Evolutionary conservation across 2,113 vertebrate species (phyloP).

Genomic region (Tautogolabrus adspersus): DNA sequence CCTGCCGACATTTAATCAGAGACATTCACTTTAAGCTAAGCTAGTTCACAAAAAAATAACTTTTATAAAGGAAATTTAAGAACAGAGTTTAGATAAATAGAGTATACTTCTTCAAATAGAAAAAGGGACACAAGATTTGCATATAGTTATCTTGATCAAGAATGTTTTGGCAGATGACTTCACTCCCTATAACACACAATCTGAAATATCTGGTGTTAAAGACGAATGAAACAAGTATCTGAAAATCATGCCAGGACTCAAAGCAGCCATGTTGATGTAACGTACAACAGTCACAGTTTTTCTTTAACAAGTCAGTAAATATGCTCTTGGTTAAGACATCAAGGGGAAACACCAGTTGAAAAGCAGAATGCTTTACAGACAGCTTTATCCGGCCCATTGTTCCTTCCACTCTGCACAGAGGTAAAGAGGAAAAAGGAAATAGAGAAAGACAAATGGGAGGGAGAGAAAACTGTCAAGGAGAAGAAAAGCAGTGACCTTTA

Average conservation of each 20-base stretch:
- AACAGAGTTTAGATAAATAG: too few species aligned
- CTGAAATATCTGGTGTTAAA: background rate
- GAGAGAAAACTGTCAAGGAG: conserved; percentile 16
- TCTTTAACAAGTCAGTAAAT: conserved; percentile 20
- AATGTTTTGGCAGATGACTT: too few species aligned
- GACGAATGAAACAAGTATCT: background rate
- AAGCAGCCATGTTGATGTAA: background rate
- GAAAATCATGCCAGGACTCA: background rate
- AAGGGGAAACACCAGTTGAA: conserved; percentile 53
- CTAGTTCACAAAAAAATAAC: too few species aligned
- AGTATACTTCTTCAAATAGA: too few species aligned
- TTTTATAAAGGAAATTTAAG: too few species aligned
- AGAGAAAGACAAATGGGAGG: conserved; percentile 22
- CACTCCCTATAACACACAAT: too few species aligned
- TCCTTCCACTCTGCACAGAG: conserved; percentile 40
- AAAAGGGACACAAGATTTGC: too few species aligned
- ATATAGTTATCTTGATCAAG: too few species aligned
- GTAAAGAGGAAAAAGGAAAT: conserved; percentile 26
- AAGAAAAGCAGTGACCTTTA: conserved; percentile 54
- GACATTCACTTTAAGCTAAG: too few species aligned
- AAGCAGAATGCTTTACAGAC: conserved; percentile 54
- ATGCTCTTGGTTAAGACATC: conserved; percentile 22
- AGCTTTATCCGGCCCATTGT: conserved; percentile 67
- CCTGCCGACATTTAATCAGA: too few species aligned
- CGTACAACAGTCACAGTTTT: background rate